Percentiles rank a stretch among this genome's conserved stretches.
Conservation (phyloP, 2,797 vertebrate genomes). For the Sebastiscus albofasciatus region DNA sequence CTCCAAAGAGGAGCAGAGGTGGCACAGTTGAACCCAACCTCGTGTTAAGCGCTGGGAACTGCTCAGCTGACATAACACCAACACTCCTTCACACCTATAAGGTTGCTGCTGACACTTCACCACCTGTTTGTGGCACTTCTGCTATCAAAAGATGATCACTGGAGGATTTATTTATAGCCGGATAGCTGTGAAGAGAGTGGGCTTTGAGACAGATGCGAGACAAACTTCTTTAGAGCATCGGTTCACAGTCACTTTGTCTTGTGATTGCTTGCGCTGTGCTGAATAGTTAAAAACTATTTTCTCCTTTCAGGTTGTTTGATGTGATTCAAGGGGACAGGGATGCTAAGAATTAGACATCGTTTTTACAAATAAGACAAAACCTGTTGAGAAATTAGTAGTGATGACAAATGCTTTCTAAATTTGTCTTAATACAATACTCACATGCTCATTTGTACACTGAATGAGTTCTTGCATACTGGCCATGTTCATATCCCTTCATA, state of each 20-base stretch:
- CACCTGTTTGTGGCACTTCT: conserved; percentile 47
- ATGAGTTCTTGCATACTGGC: neutral
- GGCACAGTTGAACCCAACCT: neutral
- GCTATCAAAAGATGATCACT: conserved; percentile 21
- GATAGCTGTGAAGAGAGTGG: conserved; percentile 5
- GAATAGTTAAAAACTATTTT: neutral
- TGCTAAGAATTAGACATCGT: neutral
- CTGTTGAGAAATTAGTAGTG: neutral
- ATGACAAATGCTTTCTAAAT: neutral
- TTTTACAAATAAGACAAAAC: neutral
- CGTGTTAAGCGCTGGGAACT: neutral
- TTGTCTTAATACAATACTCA: neutral
- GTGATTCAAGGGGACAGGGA: neutral
- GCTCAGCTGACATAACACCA: conserved; percentile 2
- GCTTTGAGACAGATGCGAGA: conserved; percentile 1
- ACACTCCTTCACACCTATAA: conserved; percentile 42
- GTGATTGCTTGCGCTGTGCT: neutral
- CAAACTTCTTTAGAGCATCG: neutral
- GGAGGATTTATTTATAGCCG: conserved; percentile 49
- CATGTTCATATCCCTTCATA: neutral
- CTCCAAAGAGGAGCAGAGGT: neutral
- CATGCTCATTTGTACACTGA: neutral
- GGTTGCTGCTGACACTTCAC: conserved; percentile 28
- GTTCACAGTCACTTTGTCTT: neutral
- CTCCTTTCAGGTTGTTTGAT: neutral